Evolutionary conservation across 35 echinoderm and acorn worm species (phyloP).

Genomic region (Hemicentrotus pulcherrimus): DNA sequence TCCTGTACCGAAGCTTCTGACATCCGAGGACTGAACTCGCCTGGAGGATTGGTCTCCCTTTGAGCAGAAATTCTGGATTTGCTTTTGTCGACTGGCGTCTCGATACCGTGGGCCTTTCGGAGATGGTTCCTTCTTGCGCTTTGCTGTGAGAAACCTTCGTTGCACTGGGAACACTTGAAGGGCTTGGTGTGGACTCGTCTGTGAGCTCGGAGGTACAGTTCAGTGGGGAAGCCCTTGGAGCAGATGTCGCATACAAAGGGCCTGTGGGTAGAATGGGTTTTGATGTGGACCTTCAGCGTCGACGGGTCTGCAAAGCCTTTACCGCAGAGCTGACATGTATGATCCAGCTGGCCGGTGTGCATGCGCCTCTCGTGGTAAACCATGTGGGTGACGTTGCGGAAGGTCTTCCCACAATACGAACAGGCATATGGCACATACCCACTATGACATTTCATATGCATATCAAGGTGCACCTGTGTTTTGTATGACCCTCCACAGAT

Average conservation of each 20-base stretch:
- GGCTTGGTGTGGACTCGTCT: slow-evolving; percentile 1
- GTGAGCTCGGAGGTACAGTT: neutral
- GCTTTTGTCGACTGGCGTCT: slow-evolving; percentile 48
- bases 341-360: neutral
- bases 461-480: neutral
- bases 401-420: neutral
- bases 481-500: neutral
- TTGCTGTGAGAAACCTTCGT: neutral
- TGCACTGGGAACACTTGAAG: slow-evolving; percentile 28
- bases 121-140: neutral
- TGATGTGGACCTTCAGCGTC: neutral
- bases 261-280: neutral
- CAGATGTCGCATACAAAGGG: neutral
- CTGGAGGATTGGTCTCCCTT: neutral
- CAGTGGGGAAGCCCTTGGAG: neutral
- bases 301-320: neutral
- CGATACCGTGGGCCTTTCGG: neutral
- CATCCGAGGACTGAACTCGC: neutral
- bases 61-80: slow-evolving; percentile 54
- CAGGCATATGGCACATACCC: neutral
- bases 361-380: neutral
- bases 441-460: neutral
- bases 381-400: neutral
- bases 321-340: neutral
- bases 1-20: neutral